Base-by-base conservation (phyloP, 2,888 invertebrate species). In the Eubasilissa splendida region DNA sequence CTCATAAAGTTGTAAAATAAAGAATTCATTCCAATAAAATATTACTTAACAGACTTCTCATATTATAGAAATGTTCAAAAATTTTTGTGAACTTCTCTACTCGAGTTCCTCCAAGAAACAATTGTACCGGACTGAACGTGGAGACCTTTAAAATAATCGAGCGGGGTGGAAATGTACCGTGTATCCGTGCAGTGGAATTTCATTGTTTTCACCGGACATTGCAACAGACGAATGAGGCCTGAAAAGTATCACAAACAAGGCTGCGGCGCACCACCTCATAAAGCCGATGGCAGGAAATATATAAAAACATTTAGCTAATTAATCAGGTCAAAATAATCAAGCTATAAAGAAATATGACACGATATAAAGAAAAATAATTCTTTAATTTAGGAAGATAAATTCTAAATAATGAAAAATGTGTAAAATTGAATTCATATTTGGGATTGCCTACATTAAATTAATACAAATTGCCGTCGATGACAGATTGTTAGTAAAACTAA, bases 1-100 rank as follows among this genome's bases (percentile, higher is more conserved):
- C n/a, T 33, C 42, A 74, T 42, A 58, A 58, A 74, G 10, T 12
- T 42, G 59, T 74, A n/a, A 74, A 4, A 59, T 59, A 33, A 42
- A 74, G 58, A 74, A 59, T 59, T 71, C 10, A 71, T 71, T 70
- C 5, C 42, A 58, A 58, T 74, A 53, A 71, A 71, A 31, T 42
- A 42, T 42, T 71, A 71, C 14, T 52, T 71, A 71, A 71, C 71
- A 71, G 54, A 31, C 12, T 12, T 31, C 33, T 63, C 63, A 4
- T 12, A 63, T 31, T 63, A 12, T 63, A 33, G 7, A 63, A 63
- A 12, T 33, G 31, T 33, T 63, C 63, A 63, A 63, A 31, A 63
- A 59, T 22, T 22, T 11, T 22, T 63, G 7, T 63, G 42, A 33
- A 31, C 33, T 10, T 31, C 33, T 31, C 33, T 33, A 63, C 31